Evolutionary conservation across 2,797 vertebrate genomes (phyloP).

Genomic region (Cephalopachus bancanus): DNA sequence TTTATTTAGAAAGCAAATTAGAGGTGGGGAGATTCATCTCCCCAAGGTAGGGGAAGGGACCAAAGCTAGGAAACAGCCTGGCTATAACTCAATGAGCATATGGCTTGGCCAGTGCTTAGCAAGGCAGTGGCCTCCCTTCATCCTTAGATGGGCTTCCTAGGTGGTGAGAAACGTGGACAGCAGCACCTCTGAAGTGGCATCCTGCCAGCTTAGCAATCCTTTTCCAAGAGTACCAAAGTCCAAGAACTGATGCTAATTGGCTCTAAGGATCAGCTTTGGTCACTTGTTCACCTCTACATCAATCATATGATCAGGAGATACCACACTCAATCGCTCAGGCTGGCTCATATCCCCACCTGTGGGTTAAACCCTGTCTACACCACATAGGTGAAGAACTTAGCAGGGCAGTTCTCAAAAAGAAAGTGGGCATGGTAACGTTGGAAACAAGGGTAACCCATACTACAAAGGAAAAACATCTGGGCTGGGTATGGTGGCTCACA

Average conservation of each 20-base stretch:
- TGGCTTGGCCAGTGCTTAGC: no score
- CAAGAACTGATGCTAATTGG: background rate
- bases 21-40: no score
- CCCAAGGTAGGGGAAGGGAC: no score
- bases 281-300: background rate
- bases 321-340: background rate
- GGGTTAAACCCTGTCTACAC: background rate
- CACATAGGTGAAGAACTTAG: background rate
- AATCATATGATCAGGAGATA: background rate
- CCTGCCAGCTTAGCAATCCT: background rate
- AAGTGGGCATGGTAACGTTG: background rate
- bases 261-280: background rate
- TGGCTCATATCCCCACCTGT: background rate
- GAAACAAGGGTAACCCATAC: background rate
- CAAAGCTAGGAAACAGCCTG: no score
- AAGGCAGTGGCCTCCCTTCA: background rate
- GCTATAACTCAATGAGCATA: no score
- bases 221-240: background rate
- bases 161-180: background rate
- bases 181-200: background rate
- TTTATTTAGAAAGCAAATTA: no score
- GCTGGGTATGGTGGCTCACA: no score
- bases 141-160: background rate
- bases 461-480: background rate
- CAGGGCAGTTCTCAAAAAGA: background rate